These are phyloP conservation scores for Solenodon paradoxus DNA, from an alignment of 2,113 vertebrate genomes.

Conservation along the genomic window DNA sequence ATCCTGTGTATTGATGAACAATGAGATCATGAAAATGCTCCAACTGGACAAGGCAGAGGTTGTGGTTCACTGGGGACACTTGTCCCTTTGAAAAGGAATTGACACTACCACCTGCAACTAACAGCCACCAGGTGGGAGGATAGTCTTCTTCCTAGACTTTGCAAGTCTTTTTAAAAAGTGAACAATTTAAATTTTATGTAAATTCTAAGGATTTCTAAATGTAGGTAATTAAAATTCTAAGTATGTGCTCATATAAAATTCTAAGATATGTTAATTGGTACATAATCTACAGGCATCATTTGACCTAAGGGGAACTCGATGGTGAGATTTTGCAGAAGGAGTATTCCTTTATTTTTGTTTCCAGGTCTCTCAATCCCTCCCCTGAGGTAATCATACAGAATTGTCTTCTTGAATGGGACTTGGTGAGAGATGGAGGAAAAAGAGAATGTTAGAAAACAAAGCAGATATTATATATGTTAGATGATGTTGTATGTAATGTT, in stretches of 20 bases:
- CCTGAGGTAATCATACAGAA: background rate
- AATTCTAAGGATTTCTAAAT: background rate
- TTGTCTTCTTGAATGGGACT: background rate
- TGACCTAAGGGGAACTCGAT: background rate
- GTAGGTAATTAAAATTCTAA: background rate
- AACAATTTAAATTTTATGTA: background rate
- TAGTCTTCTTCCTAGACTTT: background rate
- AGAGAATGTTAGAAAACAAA: background rate
- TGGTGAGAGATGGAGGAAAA: too few species aligned
- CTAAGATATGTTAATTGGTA: background rate
- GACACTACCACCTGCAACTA: background rate
- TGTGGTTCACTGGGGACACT: too few species aligned
- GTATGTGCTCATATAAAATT: background rate
- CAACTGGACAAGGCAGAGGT: too few species aligned
- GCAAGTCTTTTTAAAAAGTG: background rate
- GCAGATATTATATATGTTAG: too few species aligned
- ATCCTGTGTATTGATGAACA: background rate
- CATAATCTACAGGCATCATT: background rate
- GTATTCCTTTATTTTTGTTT: background rate
- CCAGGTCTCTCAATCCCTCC: background rate
- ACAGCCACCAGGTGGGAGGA: background rate
- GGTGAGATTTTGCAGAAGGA: background rate
- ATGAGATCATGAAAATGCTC: background rate
- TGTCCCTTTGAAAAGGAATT: background rate
- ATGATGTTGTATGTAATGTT: too few species aligned